phyloP scores from a whole-genome alignment of 2,797 vertebrate genomes.

The Oceanodroma leucorhoa region DNA sequence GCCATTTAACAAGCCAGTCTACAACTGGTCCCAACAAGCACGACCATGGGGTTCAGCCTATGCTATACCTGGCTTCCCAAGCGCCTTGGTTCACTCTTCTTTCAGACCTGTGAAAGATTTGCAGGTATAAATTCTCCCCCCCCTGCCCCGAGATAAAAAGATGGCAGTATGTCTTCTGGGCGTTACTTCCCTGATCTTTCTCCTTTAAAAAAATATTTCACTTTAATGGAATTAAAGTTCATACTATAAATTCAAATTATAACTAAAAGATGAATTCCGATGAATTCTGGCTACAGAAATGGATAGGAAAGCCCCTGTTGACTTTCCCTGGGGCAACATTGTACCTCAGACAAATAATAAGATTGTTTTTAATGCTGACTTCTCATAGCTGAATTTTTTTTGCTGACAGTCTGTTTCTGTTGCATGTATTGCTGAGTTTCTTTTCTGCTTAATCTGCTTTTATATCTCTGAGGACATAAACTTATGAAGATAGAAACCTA shows the following conservation, averaged over 20 bases:
- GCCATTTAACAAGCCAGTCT: not conserved
- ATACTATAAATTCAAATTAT: not conserved
- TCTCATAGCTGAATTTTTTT: not conserved
- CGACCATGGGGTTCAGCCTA: not conserved
- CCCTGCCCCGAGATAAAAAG: too few relatives aligned
- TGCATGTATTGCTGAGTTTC: not conserved
- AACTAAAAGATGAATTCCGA: not conserved
- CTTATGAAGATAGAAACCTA: not conserved
- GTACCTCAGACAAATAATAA: not conserved
- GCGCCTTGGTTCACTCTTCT: not conserved
- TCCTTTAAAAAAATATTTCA: not conserved
- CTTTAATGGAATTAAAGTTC: not conserved
- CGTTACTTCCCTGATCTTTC: not conserved
- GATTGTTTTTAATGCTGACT: conserved; percentile 8
- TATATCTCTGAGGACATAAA: not conserved
- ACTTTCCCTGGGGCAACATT: not conserved
- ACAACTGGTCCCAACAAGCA: not conserved
- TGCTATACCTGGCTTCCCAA: not conserved
- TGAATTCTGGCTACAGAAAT: not conserved
- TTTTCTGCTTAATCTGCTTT: not conserved
- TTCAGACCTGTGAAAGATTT: not conserved
- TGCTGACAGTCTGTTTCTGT: not conserved
- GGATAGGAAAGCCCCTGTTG: not conserved
- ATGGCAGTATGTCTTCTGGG: not conserved
- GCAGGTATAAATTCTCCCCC: not conserved